These are phyloP conservation scores for Antennarius maculatus DNA, from an alignment of 2,797 vertebrate species.

Conservation along the genomic window DNA sequence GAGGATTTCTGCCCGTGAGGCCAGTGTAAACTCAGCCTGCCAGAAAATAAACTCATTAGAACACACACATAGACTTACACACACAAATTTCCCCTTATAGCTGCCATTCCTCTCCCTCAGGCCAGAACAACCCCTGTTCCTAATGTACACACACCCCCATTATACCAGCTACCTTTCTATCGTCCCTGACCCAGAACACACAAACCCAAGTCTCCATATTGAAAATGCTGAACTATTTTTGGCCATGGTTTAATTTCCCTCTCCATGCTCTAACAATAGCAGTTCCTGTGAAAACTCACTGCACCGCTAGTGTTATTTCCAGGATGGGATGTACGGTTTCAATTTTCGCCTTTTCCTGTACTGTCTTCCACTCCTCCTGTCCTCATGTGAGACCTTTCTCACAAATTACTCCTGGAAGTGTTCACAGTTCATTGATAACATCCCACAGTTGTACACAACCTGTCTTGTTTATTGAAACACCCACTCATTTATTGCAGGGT, in stretches of 20 bases:
- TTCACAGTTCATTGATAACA: slow-evolving; percentile 6
- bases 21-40: slow-evolving; percentile 53
- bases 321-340: slow-evolving; percentile 71
- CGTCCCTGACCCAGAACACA: slow-evolving; percentile 40
- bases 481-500: slow-evolving; percentile 6
- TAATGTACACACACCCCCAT: slow-evolving; percentile 1
- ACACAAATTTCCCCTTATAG: slow-evolving; percentile 39
- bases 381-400: slow-evolving; percentile 23
- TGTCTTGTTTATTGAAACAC: slow-evolving; percentile 25
- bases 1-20: slow-evolving; percentile 39
- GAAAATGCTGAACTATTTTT: slow-evolving; percentile 57
- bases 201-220: slow-evolving; percentile 29
- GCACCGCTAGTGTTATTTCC: slow-evolving; percentile 55
- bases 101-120: slow-evolving; percentile 20
- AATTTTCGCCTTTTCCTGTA: slow-evolving; percentile 65
- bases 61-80: slow-evolving; percentile 33
- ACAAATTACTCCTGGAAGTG: slow-evolving; percentile 33
- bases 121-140: slow-evolving; percentile 14
- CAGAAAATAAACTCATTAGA: slow-evolving; percentile 68
- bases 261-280: slow-evolving; percentile 34
- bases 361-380: slow-evolving; percentile 23
- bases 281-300: slow-evolving; percentile 61
- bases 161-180: slow-evolving; percentile 23
- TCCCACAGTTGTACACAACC: slow-evolving; percentile 12
- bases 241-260: slow-evolving; percentile 60